A percentile compares a stretch with the other conserved stretches of the same genome.
Conservation (phyloP, 1,140 invertebrate genomes). For the Akabosia matsudoensis region DNA sequence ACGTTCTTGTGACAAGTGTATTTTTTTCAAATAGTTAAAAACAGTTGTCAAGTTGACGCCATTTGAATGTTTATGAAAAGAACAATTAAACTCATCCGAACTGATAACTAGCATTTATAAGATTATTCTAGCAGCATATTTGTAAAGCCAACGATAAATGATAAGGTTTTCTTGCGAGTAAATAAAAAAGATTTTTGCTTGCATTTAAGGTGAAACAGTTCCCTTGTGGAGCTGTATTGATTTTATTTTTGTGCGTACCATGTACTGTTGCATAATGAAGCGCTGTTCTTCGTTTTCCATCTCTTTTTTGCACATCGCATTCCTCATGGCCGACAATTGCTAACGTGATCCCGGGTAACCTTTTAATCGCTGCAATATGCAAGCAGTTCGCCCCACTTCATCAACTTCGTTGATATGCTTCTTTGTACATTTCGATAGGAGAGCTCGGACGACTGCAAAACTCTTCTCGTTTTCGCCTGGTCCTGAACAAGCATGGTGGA, state of each 20-base stretch:
- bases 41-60: too few relatives aligned
- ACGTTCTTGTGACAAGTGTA: too few relatives aligned
- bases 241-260: neutral
- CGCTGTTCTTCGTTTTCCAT: neutral
- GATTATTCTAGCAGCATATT: too few relatives aligned
- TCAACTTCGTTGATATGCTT: slow-evolving; percentile 17
- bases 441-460: neutral
- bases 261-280: slow-evolving; percentile 8
- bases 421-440: neutral
- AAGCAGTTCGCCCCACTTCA: neutral
- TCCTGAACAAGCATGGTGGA: slow-evolving; percentile 13
- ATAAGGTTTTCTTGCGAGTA: too few relatives aligned
- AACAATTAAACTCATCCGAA: too few relatives aligned
- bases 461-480: slow-evolving; percentile 20
- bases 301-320: neutral
- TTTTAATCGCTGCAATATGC: slow-evolving; percentile 7
- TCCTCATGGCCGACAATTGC: neutral
- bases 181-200: too few relatives aligned
- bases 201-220: too few relatives aligned
- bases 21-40: too few relatives aligned
- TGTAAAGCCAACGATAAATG: too few relatives aligned
- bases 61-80: too few relatives aligned
- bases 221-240: neutral
- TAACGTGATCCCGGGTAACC: neutral
- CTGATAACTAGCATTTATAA: too few relatives aligned